Conservation (phyloP, 1,140 invertebrate genomes). For the Dendrolimus punctatus region DNA sequence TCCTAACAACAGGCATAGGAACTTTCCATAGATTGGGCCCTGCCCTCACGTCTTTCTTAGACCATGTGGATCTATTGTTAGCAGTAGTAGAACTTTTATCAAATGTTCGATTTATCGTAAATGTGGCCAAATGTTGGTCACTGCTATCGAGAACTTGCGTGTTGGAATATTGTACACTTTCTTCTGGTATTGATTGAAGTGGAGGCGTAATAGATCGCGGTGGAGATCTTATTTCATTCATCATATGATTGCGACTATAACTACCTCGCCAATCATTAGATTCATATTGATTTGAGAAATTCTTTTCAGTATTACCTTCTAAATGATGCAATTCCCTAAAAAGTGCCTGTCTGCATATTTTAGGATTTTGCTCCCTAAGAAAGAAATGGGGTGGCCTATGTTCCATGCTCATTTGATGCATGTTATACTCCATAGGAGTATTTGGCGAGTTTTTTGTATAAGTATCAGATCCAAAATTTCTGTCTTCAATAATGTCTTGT, state of each 20-base stretch:
- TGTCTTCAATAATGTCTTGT: constrained; percentile 47
- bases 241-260: constrained; percentile 23
- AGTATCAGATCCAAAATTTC: constrained; percentile 58
- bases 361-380: constrained; percentile 32
- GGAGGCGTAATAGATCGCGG: constrained; percentile 53
- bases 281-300: constrained; percentile 26
- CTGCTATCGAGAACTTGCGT: constrained; percentile 42
- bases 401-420: constrained; percentile 24
- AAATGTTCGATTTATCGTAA: constrained; percentile 55
- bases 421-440: constrained; percentile 29
- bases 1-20: constrained; percentile 31
- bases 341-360: constrained; percentile 47
- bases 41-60: constrained; percentile 45
- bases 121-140: constrained; percentile 39
- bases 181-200: constrained; percentile 65
- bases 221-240: constrained; percentile 41
- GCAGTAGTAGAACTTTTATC: constrained; percentile 23
- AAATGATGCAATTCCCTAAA: constrained; percentile 41
- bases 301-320: constrained; percentile 28
- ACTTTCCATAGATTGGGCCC: constrained; percentile 57
- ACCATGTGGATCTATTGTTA: constrained; percentile 38
- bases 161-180: constrained; percentile 48
- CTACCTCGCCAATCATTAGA: constrained; percentile 35
- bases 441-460: constrained; percentile 67
- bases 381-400: constrained; percentile 22